Percentiles rank a stretch among this genome's conserved stretches.
phyloP scores from a whole-genome alignment of 2,888 invertebrate species.

The Nephrotoma guestfalica region DNA sequence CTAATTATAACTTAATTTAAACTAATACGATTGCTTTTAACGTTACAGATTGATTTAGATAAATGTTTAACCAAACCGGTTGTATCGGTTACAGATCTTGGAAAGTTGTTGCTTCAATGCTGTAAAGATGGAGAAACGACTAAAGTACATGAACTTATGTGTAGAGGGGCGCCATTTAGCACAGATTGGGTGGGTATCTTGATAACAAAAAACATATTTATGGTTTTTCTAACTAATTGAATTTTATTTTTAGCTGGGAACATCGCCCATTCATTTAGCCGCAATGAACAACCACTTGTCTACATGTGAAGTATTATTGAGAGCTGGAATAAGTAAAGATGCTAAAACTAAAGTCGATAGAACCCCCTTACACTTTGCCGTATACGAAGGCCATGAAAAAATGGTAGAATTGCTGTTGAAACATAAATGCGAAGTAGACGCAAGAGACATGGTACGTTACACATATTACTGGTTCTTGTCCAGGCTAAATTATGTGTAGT shows the following conservation, averaged over 20 bases:
- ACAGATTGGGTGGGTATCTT: constrained; percentile 64
- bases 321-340: constrained; percentile 78
- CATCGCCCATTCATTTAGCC: constrained; percentile 78
- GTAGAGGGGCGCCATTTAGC: constrained; percentile 79
- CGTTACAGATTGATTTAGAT: not conserved
- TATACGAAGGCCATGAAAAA: constrained; percentile 64
- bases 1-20: not conserved
- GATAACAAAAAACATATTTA: not conserved
- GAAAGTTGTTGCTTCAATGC: constrained; percentile 66
- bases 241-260: constrained; percentile 53
- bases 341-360: constrained; percentile 84
- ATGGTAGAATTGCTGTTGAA: constrained; percentile 55
- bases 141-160: constrained; percentile 61
- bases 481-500: not conserved
- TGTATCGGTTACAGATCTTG: constrained; percentile 33
- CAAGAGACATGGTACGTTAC: constrained; percentile 55
- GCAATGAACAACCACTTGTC: constrained; percentile 65
- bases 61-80: not conserved
- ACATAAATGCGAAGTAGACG: constrained; percentile 56
- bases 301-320: constrained; percentile 65
- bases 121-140: constrained; percentile 65
- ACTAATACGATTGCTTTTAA: not conserved
- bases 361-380: constrained; percentile 81
- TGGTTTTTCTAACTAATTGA: not conserved
- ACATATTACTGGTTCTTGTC: not conserved